Percentiles rank a stretch among this genome's conserved stretches.
Conservation (phyloP, 2,797 vertebrate genomes). For the Sebastes diaconus region DNA sequence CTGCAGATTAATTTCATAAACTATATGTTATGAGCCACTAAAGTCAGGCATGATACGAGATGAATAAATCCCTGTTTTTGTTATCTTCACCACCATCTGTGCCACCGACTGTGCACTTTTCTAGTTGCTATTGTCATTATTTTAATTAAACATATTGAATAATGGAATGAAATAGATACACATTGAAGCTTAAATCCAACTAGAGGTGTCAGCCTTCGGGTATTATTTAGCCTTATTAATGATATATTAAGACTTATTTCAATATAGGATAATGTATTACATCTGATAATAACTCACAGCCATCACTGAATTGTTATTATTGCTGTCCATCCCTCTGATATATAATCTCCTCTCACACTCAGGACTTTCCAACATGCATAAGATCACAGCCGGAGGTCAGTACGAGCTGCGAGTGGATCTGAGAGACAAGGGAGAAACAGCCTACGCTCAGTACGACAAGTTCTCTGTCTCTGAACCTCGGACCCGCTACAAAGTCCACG, state of each 20-base stretch:
- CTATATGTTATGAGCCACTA: background rate
- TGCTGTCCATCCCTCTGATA: background rate
- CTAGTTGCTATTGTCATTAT: background rate
- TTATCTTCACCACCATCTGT: background rate
- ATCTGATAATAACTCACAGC: background rate
- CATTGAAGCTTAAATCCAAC: background rate
- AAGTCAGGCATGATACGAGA: background rate
- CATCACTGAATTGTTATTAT: background rate
- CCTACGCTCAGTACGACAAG: conserved; percentile 91
- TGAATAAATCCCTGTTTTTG: background rate
- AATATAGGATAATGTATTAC: background rate
- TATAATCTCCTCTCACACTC: conserved; percentile 6
- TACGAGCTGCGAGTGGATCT: conserved; percentile 96
- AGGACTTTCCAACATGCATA: conserved; percentile 95
- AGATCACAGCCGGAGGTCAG: conserved; percentile 91
- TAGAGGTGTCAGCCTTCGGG: background rate
- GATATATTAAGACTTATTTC: background rate
- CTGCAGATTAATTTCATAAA: background rate
- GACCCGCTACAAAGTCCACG: conserved; percentile 89
- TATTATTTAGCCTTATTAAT: background rate
- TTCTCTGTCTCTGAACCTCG: conserved; percentile 90
- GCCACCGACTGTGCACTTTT: background rate
- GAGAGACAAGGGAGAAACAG: conserved; percentile 87
- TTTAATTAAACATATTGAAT: background rate
- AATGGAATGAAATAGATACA: background rate